phyloP scores from a whole-genome alignment of 2,113 vertebrate genomes.

The Misgurnus anguillicaudatus region DNA sequence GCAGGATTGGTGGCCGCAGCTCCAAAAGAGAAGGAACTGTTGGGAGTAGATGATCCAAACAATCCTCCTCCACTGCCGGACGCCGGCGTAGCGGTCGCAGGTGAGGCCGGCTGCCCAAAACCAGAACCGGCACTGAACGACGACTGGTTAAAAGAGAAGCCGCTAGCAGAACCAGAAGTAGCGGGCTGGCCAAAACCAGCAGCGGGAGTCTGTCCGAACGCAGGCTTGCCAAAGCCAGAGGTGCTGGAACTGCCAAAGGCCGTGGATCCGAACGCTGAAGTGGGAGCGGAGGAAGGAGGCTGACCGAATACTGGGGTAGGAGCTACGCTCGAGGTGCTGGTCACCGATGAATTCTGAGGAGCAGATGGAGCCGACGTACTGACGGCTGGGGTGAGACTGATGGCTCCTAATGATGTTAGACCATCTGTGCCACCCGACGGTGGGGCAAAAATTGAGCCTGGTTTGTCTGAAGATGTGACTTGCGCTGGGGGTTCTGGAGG shows the following conservation, averaged over 20 bases:
- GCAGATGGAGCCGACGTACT: conserved; percentile 51
- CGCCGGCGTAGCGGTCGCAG: conserved; percentile 55
- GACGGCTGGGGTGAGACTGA: conserved; percentile 49
- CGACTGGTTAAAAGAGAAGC: conserved; percentile 79
- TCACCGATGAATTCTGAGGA: conserved; percentile 51
- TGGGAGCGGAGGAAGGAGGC: not conserved
- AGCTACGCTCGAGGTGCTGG: conserved; percentile 63
- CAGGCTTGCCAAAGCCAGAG: conserved; percentile 76
- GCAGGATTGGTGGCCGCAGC: conserved; percentile 70
- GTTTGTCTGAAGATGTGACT: conserved; percentile 61
- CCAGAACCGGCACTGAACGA: conserved; percentile 68
- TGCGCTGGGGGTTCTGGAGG: not conserved
- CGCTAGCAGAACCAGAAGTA: conserved; percentile 63
- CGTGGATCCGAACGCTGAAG: conserved; percentile 43
- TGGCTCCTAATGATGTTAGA: conserved; percentile 45
- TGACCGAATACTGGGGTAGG: conserved; percentile 43
- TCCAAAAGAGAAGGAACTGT: conserved; percentile 86
- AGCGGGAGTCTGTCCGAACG: conserved; percentile 80
- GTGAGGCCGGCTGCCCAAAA: conserved; percentile 78
- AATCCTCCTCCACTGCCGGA: conserved; percentile 65
- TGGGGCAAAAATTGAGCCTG: conserved; percentile 74
- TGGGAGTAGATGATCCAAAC: conserved; percentile 77
- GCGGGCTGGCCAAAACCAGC: conserved; percentile 78
- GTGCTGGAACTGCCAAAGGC: conserved; percentile 61
- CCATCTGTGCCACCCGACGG: conserved; percentile 54